Percentiles rank a stretch among this genome's conserved stretches.
phyloP scores from a whole-genome alignment of 2,113 vertebrate genomes.

The Pachypanchax playfairii region DNA sequence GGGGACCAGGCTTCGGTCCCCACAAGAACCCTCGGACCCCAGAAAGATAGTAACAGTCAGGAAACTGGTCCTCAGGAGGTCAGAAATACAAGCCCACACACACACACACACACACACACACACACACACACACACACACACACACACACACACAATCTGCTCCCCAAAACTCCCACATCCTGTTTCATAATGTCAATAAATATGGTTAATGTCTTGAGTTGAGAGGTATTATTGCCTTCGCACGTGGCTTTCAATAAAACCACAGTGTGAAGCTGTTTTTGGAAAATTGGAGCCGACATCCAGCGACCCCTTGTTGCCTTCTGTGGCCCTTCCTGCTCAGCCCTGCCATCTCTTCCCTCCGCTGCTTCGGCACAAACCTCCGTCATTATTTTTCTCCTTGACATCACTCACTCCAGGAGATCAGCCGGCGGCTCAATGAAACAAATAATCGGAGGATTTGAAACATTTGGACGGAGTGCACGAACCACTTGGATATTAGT shows the following conservation, averaged over 20 bases:
- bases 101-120: conserved; percentile 19
- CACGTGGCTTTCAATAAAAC: conserved; percentile 54
- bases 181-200: conserved; percentile 55
- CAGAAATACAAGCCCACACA: too few relatives aligned
- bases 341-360: conserved; percentile 34
- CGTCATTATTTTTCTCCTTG: conserved; percentile 56
- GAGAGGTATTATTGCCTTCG: conserved; percentile 49
- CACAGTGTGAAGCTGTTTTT: conserved; percentile 45
- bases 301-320: conserved; percentile 7
- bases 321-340: conserved; percentile 38
- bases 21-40: too few relatives aligned
- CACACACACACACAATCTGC: conserved; percentile 25
- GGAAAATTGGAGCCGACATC: conserved; percentile 52
- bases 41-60: too few relatives aligned
- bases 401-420: conserved; percentile 49
- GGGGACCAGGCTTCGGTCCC: too few relatives aligned
- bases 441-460: too few relatives aligned
- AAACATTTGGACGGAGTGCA: conserved; percentile 35
- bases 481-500: conserved; percentile 39
- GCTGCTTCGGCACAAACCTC: conserved; percentile 43
- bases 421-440: background rate
- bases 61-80: too few relatives aligned
- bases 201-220: conserved; percentile 55
- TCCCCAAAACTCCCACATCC: conserved; percentile 36
- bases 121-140: conserved; percentile 19